Conservation (phyloP, 2,888 invertebrate species). For the Ptychoptera albimana region DNA sequence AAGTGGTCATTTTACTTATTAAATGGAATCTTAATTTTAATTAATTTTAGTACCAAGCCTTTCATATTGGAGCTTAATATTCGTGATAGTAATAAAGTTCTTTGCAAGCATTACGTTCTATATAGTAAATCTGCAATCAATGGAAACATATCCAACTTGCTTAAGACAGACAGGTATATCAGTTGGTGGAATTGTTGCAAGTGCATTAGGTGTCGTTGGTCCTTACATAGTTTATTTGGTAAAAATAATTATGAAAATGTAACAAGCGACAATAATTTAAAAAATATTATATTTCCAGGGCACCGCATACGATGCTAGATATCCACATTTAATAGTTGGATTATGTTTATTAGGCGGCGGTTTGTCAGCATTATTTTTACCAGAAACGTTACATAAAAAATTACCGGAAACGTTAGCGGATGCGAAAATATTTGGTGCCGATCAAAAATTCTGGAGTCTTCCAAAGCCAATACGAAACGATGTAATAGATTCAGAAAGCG, state of each 20-base stretch:
- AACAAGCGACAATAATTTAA: not conserved
- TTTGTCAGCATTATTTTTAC: conserved; percentile 35
- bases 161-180: conserved; percentile 47
- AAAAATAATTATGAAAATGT: conserved; percentile 12
- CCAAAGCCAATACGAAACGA: conserved; percentile 26
- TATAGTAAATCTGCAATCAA: conserved; percentile 39
- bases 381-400: conserved; percentile 44
- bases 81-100: conserved; percentile 33
- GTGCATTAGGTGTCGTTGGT: conserved; percentile 37
- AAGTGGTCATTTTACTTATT: too few species aligned
- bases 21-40: conserved; percentile 16
- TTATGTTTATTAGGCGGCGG: conserved; percentile 31
- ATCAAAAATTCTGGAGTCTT: conserved; percentile 30
- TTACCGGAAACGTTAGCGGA: conserved; percentile 48
- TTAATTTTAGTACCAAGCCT: too few species aligned
- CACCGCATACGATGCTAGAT: conserved; percentile 28
- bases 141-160: conserved; percentile 51
- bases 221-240: conserved; percentile 44
- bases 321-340: conserved; percentile 30
- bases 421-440: conserved; percentile 38
- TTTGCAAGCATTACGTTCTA: conserved; percentile 39
- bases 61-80: too few species aligned
- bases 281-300: conserved; percentile 19
- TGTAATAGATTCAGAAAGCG: too few species aligned
- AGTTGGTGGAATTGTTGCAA: conserved; percentile 38